Base-by-base conservation (phyloP, 2,888 invertebrate genomes). In the Nomada lathburiana region DNA sequence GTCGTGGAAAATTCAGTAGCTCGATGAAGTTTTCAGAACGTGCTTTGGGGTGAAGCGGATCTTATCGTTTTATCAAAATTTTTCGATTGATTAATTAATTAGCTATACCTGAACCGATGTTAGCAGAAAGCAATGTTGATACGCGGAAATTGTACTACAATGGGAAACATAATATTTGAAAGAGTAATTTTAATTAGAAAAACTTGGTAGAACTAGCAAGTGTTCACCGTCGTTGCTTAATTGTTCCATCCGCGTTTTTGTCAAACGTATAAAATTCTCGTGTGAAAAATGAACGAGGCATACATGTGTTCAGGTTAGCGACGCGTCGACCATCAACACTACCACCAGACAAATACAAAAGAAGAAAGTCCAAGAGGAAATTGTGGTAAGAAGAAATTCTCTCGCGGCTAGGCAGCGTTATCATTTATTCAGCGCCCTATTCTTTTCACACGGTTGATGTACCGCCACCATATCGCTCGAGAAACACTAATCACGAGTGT, bases 351-450 rank as follows among this genome's bases (percentile, higher is more conserved):
- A 63, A 63, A 52, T 57, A 20, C 36, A 11, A 23, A 26, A 59
- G 52, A 23, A 50, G 70, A 44, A 53, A 29, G 52, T 44, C 50
- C n/a, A 36, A 57, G 67, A 44, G 71, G 62, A 53, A 72, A 65
- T 67, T 75, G 76, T 52, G 50, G 67, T 64, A 60, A 76, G 65
- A 82, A 69, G 70, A 83, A 83, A 83, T 82, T 69, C 77, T 77
- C 77, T 82, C 64, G 83, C 53, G 82, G 77, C 82, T 69, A 73
- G 74, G 82, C 53, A 77, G 59, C 65, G 74, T 78, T 77, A 77
- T 83, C 83, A 77, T 83, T 83, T 83, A 83, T 83, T 83, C 83
- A 83, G 57, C 74, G 68, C 70, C 63, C 77, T 83, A 83, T 82
- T 82, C 83, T 82, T 82, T 70, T 62, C 62, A 42, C 77, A 77